These are phyloP conservation scores for Rhizoglyphus robini DNA, from an alignment of 1,140 invertebrate genomes.

Conservation along the genomic window DNA sequence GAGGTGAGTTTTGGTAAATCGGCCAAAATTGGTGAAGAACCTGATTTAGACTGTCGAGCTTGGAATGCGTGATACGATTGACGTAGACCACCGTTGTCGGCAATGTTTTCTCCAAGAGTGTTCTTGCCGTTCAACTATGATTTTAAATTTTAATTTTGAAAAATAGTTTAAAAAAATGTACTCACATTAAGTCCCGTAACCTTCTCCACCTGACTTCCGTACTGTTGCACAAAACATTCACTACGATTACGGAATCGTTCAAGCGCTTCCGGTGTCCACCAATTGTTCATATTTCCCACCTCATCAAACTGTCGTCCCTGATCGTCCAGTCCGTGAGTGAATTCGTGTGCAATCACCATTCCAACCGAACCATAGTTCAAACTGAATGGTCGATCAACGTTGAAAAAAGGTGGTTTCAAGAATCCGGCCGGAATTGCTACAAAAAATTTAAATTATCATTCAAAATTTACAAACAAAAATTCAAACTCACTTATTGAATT, in stretches of 20 bases:
- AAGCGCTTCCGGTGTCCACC: slow-evolving; percentile 24
- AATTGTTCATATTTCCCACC: slow-evolving; percentile 19
- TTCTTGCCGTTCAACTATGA: slow-evolving; percentile 28
- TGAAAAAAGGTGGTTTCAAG: slow-evolving; percentile 34
- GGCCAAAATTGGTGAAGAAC: slow-evolving; percentile 16
- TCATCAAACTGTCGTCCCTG: slow-evolving; percentile 21
- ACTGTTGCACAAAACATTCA: slow-evolving; percentile 22
- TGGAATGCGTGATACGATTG: slow-evolving; percentile 36
- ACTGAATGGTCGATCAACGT: slow-evolving; percentile 30
- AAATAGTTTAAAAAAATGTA: background rate
- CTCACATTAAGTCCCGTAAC: background rate
- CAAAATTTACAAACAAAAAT: background rate
- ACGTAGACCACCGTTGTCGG: slow-evolving; percentile 43
- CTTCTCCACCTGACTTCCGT: background rate
- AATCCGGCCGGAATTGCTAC: slow-evolving; percentile 33
- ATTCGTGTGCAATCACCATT: slow-evolving; percentile 31
- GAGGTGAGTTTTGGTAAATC: slow-evolving; percentile 13
- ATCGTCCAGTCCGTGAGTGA: slow-evolving; percentile 33
- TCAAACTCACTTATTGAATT: background rate
- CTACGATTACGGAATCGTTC: slow-evolving; percentile 15
- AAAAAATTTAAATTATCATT: background rate
- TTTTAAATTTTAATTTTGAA: background rate
- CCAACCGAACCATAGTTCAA: slow-evolving; percentile 37
- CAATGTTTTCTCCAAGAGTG: slow-evolving; percentile 20
- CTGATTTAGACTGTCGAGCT: slow-evolving; percentile 12